Evolutionary conservation across 2,113 vertebrate genomes (phyloP).

Genomic region (Macrotis lagotis): DNA sequence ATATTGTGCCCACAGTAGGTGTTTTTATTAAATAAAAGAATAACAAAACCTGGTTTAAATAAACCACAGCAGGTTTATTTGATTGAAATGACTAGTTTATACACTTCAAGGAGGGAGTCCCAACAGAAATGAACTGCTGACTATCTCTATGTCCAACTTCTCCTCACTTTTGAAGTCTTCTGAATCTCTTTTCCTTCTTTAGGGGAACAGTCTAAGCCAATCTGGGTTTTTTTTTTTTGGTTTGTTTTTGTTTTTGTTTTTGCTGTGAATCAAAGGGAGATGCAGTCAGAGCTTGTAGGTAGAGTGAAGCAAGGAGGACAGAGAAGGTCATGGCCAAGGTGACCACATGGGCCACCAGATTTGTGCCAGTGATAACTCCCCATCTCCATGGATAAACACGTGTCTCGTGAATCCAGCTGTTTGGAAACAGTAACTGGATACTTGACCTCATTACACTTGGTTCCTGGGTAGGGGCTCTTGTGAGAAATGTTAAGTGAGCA

Average conservation of each 20-base stretch:
- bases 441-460: background rate
- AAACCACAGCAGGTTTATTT: background rate
- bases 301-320: background rate
- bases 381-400: background rate
- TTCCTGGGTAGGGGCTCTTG: conserved; percentile 48
- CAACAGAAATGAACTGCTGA: background rate
- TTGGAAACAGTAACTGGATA: conserved; percentile 4
- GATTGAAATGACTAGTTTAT: background rate
- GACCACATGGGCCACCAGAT: background rate
- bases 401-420: background rate
- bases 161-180: background rate
- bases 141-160: background rate
- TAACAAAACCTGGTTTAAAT: background rate
- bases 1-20: background rate
- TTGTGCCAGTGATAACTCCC: background rate
- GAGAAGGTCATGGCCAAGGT: background rate
- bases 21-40: background rate
- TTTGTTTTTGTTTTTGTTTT: no score
- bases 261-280: background rate
- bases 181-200: background rate
- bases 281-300: background rate
- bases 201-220: background rate
- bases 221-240: no score
- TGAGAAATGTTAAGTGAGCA: conserved; percentile 73
- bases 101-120: background rate